A percentile compares a stretch with the other conserved stretches of the same genome.
These are phyloP conservation scores for Chanos chanos DNA, from an alignment of 2,797 vertebrate genomes.

Conservation along the genomic window DNA sequence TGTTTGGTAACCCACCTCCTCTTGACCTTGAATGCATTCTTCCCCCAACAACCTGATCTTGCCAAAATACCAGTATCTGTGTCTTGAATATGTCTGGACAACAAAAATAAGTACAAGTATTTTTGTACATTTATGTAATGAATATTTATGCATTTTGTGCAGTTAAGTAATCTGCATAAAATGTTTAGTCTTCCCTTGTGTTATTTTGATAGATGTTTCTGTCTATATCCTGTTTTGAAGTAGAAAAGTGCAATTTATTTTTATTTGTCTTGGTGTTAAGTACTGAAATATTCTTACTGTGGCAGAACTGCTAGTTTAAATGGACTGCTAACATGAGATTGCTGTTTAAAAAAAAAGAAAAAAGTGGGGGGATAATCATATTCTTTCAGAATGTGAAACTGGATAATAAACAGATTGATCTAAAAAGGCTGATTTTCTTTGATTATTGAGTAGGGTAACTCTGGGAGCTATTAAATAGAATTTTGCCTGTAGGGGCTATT, in stretches of 20 bases:
- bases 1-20: slow-evolving; percentile 19
- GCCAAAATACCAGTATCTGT: slow-evolving; percentile 38
- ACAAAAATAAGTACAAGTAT: slow-evolving; percentile 52
- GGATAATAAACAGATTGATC: slow-evolving; percentile 52
- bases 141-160: slow-evolving; percentile 55
- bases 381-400: slow-evolving; percentile 50
- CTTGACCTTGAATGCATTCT: slow-evolving; percentile 15
- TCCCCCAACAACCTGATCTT: slow-evolving; percentile 25
- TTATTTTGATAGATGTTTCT: slow-evolving; percentile 31
- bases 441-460: not conserved
- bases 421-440: slow-evolving; percentile 8
- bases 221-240: slow-evolving; percentile 43
- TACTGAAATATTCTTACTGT: slow-evolving; percentile 42
- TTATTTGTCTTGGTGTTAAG: slow-evolving; percentile 34
- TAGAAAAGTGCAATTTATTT: slow-evolving; percentile 49
- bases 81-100: slow-evolving; percentile 52
- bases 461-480: no score
- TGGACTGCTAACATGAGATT: slow-evolving; percentile 46
- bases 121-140: slow-evolving; percentile 54
- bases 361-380: not conserved
- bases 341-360: slow-evolving; percentile 36
- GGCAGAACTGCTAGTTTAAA: slow-evolving; percentile 42
- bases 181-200: slow-evolving; percentile 42
- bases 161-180: slow-evolving; percentile 52
- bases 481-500: no score